Percentiles rank a stretch among this genome's conserved stretches.
Evolutionary conservation across 2,888 invertebrate species (phyloP).

Genomic region (Dexiosoma caninum): DNA sequence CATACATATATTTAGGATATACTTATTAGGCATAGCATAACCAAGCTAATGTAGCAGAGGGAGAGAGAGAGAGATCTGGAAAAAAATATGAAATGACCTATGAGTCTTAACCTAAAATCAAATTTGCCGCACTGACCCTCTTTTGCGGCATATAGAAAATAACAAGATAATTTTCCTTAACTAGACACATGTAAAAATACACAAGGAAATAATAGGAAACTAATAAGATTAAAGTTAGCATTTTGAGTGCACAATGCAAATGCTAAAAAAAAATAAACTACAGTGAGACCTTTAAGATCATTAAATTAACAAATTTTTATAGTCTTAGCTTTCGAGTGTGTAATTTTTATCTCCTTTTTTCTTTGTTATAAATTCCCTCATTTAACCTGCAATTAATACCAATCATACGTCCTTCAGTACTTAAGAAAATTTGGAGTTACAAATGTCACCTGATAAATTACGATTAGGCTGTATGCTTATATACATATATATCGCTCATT

Average conservation of each 20-base stretch:
- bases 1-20: neutral
- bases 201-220: slow-evolving; percentile 5
- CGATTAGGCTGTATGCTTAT: too few relatives aligned
- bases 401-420: too few relatives aligned
- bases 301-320: too few relatives aligned
- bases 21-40: slow-evolving; percentile 36
- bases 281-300: neutral
- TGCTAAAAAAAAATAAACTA: neutral
- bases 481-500: too few relatives aligned
- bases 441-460: too few relatives aligned
- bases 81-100: slow-evolving; percentile 48
- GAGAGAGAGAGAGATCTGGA: neutral
- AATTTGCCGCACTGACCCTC: slow-evolving; percentile 60
- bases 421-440: too few relatives aligned
- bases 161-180: slow-evolving; percentile 56
- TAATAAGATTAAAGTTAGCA: neutral
- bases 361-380: neutral
- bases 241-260: too few relatives aligned
- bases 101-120: slow-evolving; percentile 59
- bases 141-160: slow-evolving; percentile 48
- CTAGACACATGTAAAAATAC: slow-evolving; percentile 19
- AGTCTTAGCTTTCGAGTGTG: too few relatives aligned
- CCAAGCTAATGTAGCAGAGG: neutral
- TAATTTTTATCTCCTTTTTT: neutral
- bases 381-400: neutral